Conservation (phyloP, 2,888 invertebrate genomes). For the Frankliniella fusca region DNA sequence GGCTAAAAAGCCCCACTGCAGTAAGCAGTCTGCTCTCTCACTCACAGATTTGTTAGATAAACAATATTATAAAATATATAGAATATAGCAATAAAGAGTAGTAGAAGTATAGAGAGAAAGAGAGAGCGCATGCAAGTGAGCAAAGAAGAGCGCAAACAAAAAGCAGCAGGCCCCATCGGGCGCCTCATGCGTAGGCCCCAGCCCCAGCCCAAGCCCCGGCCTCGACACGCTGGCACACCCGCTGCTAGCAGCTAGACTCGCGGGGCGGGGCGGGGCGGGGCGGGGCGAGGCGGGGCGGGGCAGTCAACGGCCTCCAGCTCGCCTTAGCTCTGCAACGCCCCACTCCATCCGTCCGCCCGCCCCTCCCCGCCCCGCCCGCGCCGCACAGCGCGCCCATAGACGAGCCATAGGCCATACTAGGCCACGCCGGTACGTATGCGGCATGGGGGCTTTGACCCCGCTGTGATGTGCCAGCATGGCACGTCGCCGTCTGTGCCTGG, state of each 20-base stretch:
- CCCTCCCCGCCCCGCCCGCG: background rate
- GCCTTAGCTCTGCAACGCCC: slow-evolving; percentile 11
- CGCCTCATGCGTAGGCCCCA: no score
- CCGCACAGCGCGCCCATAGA: no score
- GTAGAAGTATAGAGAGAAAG: background rate
- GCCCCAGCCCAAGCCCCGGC: no score
- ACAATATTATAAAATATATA: no score
- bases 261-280: background rate
- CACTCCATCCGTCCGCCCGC: background rate
- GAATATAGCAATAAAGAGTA: no score
- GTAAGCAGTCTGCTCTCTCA: no score
- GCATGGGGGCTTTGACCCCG: slow-evolving; percentile 8
- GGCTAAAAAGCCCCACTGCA: no score
- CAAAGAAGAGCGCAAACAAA: no score
- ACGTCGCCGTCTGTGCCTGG: background rate
- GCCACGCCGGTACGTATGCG: slow-evolving; percentile 2
- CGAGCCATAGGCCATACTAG: background rate
- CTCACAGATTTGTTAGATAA: no score
- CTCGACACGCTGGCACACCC: no score
- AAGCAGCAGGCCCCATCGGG: no score
- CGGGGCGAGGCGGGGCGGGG: background rate
- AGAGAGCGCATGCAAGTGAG: background rate
- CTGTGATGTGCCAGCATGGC: background rate
- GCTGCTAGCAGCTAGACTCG: no score
- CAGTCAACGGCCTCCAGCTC: slow-evolving; percentile 11